Evolutionary conservation across 2,797 vertebrate species (phyloP), one percentile per base, ranked within the genome.

Genomic region (Mallotus villosus): DNA sequence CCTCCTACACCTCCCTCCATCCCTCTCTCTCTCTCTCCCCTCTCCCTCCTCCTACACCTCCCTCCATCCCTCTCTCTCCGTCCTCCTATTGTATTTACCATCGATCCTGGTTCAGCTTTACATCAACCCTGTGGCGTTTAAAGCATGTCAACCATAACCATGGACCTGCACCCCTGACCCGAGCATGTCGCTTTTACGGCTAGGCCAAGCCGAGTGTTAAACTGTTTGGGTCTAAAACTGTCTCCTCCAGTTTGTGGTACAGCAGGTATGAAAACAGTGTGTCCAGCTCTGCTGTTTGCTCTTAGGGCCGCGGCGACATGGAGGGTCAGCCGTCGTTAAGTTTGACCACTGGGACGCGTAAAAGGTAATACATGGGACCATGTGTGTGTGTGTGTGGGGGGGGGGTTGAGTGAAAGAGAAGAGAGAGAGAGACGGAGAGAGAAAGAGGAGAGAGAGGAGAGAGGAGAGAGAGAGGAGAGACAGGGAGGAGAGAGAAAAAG

Each of bases 161-260:
- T 58, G 69, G 74, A 76, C 49, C 63, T 79, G 79, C 82, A 84
- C 78, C 81, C 0, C 32, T 86, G 85, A 87, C 82, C 77, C 63
- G 12, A 71, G 22, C 25, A 5, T 34, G 49, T 41, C 41, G 62
- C 24, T 78, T 87, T 86, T 77, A 82, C 78, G 72, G 68, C 70
- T 3, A 24, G 17, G 27, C 51, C 57, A 51, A 59, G 74, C 80
- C 2, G 66, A 71, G 3, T 17, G 0, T 81, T 76, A 46, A 78
- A 58, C 63, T 37, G 41, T 63, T 74, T 62, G 51, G n/a, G 7
- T 70, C 77, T 82, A 71, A 81, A 87, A 74, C 73, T 72, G 84
- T 85, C 82, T 67, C 75, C 71, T 83, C 76, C 70, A 79, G 69
- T 84, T 78, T 87, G 82, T 81, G 55, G 21, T 2, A 0, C 32